Conservation (phyloP, 2,888 invertebrate species). For the Hoplodrina ambigua region DNA sequence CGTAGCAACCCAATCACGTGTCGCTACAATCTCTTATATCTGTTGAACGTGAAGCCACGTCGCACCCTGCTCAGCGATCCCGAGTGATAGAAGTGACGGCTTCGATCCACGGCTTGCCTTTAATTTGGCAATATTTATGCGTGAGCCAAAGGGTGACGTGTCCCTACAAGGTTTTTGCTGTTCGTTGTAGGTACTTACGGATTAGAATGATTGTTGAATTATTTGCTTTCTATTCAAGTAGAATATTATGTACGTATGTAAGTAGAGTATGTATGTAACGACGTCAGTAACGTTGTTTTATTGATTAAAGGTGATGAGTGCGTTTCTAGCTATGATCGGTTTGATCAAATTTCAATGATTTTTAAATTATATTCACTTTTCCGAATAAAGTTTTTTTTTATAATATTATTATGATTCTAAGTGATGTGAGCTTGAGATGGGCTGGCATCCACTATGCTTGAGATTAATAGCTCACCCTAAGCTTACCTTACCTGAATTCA, state of each 20-base stretch:
- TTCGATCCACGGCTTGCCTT: conserved; percentile 41
- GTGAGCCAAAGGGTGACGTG: background rate
- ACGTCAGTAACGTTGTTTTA: background rate
- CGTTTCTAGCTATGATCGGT: background rate
- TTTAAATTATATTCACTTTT: too few relatives aligned
- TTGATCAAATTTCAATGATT: too few relatives aligned
- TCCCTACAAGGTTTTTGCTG: background rate
- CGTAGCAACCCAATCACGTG: conserved; percentile 34
- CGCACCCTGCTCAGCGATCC: conserved; percentile 55
- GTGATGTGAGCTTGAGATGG: too few relatives aligned
- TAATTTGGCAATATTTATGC: conserved; percentile 61
- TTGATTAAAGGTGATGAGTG: background rate
- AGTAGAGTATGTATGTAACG: too few relatives aligned
- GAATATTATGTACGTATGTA: too few relatives aligned
- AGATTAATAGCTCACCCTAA: background rate
- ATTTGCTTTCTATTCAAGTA: background rate
- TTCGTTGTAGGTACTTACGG: background rate
- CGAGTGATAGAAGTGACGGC: conserved; percentile 39
- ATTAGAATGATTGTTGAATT: background rate
- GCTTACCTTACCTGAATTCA: too few relatives aligned
- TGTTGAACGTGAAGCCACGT: conserved; percentile 42
- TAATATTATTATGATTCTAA: too few relatives aligned
- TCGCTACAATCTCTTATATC: conserved; percentile 49
- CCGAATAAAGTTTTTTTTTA: too few relatives aligned
- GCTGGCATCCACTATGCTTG: background rate